These are phyloP conservation scores for Calameuta idolon DNA, from an alignment of 2,888 invertebrate species.

Conservation along the genomic window DNA sequence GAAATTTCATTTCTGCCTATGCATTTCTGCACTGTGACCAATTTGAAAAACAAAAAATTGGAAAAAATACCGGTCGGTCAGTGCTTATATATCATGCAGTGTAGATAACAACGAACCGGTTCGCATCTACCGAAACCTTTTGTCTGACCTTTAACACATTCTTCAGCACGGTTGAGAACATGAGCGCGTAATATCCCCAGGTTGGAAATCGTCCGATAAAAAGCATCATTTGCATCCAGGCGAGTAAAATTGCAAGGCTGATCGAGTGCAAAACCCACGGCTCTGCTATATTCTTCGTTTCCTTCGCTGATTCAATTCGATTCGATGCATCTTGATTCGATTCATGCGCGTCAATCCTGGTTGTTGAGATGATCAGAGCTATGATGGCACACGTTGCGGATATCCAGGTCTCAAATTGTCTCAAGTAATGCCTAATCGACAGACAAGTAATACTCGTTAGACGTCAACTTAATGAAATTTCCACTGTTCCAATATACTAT, in stretches of 20 bases:
- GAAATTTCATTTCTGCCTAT: background rate
- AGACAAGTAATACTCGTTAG: background rate
- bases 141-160: slow-evolving; percentile 68
- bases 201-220: slow-evolving; percentile 70
- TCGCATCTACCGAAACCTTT: background rate
- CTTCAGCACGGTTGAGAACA: slow-evolving; percentile 71
- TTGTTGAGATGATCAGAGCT: slow-evolving; percentile 55
- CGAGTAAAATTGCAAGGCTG: slow-evolving; percentile 67
- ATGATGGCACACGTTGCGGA: slow-evolving; percentile 60
- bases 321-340: background rate
- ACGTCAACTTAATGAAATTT: background rate
- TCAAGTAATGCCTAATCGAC: slow-evolving; percentile 53
- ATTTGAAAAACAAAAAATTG: background rate
- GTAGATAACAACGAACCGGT: background rate
- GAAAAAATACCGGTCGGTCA: background rate
- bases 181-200: slow-evolving; percentile 71
- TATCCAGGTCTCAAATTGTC: slow-evolving; percentile 65
- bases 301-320: slow-evolving; percentile 18
- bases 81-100: background rate
- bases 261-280: slow-evolving; percentile 65
- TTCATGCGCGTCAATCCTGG: slow-evolving; percentile 12
- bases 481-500: background rate
- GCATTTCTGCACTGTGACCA: background rate
- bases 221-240: slow-evolving; percentile 71
- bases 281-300: slow-evolving; percentile 28